Conservation (phyloP, 2,113 vertebrate genomes). For the Prunella fulvescens region DNA sequence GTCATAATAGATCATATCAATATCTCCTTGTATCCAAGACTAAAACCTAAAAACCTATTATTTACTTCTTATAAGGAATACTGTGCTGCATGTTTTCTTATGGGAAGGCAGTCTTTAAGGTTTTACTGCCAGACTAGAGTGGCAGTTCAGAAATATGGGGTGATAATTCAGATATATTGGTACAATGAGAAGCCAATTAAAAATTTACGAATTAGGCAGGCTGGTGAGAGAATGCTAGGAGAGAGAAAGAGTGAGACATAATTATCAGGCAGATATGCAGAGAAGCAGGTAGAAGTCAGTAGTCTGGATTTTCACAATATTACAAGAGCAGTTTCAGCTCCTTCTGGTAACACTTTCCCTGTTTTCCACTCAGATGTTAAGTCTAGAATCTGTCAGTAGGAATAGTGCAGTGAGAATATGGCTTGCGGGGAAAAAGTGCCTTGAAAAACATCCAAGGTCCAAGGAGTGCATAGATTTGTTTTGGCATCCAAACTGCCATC, state of each 20-base stretch:
- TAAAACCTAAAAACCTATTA: not conserved
- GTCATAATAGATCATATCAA: not conserved
- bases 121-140: not conserved
- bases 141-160: not conserved
- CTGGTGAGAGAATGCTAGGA: not conserved
- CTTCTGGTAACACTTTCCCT: not conserved
- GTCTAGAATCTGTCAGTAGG: not conserved
- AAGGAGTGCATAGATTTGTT: not conserved
- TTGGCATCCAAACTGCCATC: not conserved
- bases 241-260: not conserved
- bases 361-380: not conserved
- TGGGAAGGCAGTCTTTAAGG: not conserved
- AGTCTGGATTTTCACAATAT: not conserved
- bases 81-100: not conserved
- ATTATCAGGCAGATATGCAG: not conserved
- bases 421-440: fast-evolving
- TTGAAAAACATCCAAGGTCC: not conserved
- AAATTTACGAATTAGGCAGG: not conserved
- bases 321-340: not conserved
- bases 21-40: not conserved
- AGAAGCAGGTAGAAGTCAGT: not conserved
- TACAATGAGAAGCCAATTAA: not conserved
- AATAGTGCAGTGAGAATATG: not conserved
- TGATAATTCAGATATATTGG: not conserved
- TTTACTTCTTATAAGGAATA: not conserved